Base-by-base conservation (phyloP, 2,888 invertebrate genomes). In the Drosophila maculinotata region DNA sequence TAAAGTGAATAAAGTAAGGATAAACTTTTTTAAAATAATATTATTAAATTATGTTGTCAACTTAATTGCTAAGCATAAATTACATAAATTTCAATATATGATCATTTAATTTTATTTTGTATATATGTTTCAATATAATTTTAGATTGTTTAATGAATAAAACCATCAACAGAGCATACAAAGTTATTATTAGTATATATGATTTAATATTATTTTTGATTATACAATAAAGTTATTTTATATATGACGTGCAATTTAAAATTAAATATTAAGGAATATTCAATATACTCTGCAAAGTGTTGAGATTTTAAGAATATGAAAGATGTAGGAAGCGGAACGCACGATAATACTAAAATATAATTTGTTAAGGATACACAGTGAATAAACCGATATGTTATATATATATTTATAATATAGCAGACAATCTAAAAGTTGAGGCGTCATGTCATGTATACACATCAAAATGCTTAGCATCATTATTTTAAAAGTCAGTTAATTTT, bases 81-180 rank as follows among this genome's bases (percentile, higher is more conserved):
- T 42, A 45, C 36, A 69, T 26, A 44, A 36, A 47, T 39, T 20
- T 49, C 14, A 51, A 49, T 64, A 52, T 62, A 38, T 23, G 15
- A 35, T 20, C 17, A 23, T 15, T 1, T 38, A 14, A 65, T 25
- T 31, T 5, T 23, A 20, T 33, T 42, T 35, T 42, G 12, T 45
- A 33, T 65, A 47, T 57, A 30, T 12, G 17, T 17, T 10, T 33
- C 25, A 48, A 52, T 75, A 49, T 64, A 49, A 56, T 64, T 76
- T 71, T 12, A 35, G 49, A 59, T 58, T 33, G 15, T 53, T 59
- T 72, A 76, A 77, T 66, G 74, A 69, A 73, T 82, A 62, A 73
- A 71, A 73, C 17, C 31, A 54, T 35, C 44, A 69, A 68, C 58
- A 41, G 25, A 49, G 39, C 65, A 75, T 39, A 48, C 31, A 63